Evolutionary conservation across 2,113 vertebrate species (phyloP).

Genomic region (Equus quagga): DNA sequence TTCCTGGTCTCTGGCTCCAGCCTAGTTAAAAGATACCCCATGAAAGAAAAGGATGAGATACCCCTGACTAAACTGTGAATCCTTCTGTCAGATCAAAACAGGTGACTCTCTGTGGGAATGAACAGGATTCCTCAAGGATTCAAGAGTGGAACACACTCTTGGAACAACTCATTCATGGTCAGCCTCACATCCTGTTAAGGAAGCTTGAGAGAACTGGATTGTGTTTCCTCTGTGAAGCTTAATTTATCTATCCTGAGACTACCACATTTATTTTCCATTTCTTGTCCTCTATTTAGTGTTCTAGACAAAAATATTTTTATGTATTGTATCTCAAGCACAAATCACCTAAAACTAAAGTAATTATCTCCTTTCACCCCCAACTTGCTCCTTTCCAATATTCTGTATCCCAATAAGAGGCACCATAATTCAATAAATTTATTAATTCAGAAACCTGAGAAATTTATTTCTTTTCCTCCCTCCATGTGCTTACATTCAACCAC

Average conservation of each 20-base stretch:
- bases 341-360: neutral
- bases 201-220: neutral
- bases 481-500: neutral
- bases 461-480: neutral
- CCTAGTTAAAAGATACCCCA: neutral
- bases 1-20: neutral
- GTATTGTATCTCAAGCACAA: neutral
- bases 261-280: neutral
- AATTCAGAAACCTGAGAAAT: neutral
- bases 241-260: neutral
- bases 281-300: neutral
- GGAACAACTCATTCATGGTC: neutral
- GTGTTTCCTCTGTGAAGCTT: neutral
- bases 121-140: neutral
- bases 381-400: neutral
- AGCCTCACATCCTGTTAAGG: neutral
- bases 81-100: neutral
- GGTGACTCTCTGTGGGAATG: neutral
- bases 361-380: neutral
- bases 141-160: neutral
- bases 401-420: neutral
- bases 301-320: neutral
- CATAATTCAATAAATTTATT: neutral
- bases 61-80: neutral
- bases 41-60: neutral